These are phyloP conservation scores for Neolamprologus sp. DNA, from an alignment of 2,113 vertebrate species.

Conservation along the genomic window DNA sequence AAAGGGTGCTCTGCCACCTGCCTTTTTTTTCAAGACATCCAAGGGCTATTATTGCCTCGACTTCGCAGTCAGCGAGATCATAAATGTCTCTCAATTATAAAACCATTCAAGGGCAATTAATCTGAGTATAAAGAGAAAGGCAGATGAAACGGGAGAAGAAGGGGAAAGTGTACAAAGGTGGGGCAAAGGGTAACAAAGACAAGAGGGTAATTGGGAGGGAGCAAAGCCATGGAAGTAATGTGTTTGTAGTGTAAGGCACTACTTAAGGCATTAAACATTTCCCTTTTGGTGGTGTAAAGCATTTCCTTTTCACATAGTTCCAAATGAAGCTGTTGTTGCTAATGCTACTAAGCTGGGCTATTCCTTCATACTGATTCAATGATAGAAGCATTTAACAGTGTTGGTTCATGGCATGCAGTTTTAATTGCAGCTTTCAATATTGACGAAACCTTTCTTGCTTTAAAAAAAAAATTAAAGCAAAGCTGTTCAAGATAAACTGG, in stretches of 20 bases:
- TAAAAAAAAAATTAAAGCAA: not conserved
- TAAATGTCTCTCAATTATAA: conserved; percentile 39
- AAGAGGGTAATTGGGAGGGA: not conserved
- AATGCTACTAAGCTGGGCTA: not conserved
- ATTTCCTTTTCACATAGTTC: not conserved
- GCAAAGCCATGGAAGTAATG: not conserved
- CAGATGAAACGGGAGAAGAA: not conserved
- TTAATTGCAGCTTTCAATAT: not conserved
- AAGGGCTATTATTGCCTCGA: conserved; percentile 9
- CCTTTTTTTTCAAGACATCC: conserved; percentile 19
- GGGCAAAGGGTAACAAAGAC: not conserved
- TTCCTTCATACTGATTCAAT: not conserved
- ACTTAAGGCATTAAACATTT: not conserved
- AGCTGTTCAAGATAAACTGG: not conserved
- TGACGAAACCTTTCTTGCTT: not conserved
- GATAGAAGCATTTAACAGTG: not conserved
- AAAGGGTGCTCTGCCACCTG: not conserved
- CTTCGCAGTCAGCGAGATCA: not conserved
- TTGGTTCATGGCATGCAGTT: not conserved
- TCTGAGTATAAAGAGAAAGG: conserved; percentile 12
- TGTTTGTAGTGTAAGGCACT: not conserved
- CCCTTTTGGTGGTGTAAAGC: not conserved
- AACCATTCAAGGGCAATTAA: conserved; percentile 50
- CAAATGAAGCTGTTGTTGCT: not conserved
- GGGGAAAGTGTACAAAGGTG: not conserved